A percentile compares a stretch with the other conserved stretches of the same genome.
These are phyloP conservation scores for Peromyscus melanophrys DNA, from an alignment of 2,797 vertebrate genomes.

Conservation along the genomic window DNA sequence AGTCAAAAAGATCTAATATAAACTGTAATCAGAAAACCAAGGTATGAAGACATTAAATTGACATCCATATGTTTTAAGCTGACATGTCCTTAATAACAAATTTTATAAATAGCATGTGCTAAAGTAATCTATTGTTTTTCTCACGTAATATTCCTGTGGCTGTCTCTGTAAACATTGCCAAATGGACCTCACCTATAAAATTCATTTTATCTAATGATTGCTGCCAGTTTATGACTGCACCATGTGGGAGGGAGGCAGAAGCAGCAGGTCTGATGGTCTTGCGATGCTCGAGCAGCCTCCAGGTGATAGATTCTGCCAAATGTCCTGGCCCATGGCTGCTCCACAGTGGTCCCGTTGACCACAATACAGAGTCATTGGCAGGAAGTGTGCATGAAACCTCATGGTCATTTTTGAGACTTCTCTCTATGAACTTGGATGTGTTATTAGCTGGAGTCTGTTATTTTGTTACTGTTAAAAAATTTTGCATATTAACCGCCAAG, in stretches of 20 bases:
- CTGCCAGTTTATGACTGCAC: conserved; percentile 27
- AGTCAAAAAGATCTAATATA: background rate
- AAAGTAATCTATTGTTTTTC: background rate
- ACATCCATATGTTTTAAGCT: conserved; percentile 41
- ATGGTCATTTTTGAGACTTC: background rate
- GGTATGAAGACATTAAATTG: background rate
- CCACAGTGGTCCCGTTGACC: background rate
- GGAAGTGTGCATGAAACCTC: background rate
- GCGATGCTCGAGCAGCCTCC: conserved; percentile 40
- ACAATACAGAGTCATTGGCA: background rate
- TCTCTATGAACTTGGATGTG: background rate
- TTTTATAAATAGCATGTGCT: background rate
- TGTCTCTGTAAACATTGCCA: background rate
- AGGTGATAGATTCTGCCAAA: conserved; percentile 14
- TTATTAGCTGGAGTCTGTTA: background rate
- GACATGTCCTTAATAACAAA: background rate
- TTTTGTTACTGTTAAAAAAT: conserved; percentile 27
- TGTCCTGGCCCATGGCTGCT: background rate
- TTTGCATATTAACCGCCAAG: background rate
- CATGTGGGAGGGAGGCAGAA: conserved; percentile 57
- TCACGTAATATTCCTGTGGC: background rate
- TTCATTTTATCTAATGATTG: conserved; percentile 15
- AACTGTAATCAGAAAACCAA: background rate
- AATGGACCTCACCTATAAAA: conserved; percentile 60
- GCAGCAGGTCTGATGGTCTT: conserved; percentile 51